Percentiles rank a stretch among this genome's conserved stretches.
Conservation (phyloP, 2,888 invertebrate species). For the Drosophila vallismaia region DNA sequence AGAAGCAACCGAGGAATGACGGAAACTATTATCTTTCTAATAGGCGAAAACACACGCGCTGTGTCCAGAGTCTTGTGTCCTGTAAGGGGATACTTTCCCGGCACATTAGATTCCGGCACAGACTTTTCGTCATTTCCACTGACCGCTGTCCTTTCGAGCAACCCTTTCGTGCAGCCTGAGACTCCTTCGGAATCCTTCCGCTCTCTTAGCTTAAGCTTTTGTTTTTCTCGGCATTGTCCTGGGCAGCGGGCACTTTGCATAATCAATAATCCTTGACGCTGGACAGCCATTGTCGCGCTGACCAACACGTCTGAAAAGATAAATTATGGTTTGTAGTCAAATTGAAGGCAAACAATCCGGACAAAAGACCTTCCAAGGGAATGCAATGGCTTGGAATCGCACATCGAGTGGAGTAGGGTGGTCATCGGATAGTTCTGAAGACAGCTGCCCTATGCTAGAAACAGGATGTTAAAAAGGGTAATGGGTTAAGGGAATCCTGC, state of each 20-base stretch:
- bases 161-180: slow-evolving; percentile 58
- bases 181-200: slow-evolving; percentile 43
- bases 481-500: slow-evolving; percentile 12
- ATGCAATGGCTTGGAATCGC: slow-evolving; percentile 35
- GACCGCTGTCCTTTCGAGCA: slow-evolving; percentile 53
- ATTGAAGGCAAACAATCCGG: slow-evolving; percentile 80
- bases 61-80: slow-evolving; percentile 30
- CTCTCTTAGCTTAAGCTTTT: slow-evolving; percentile 77
- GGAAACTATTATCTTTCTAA: slow-evolving; percentile 81
- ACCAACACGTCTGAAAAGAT: slow-evolving; percentile 81
- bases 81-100: slow-evolving; percentile 74
- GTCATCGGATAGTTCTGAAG: slow-evolving; percentile 48
- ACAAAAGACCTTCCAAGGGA: slow-evolving; percentile 45
- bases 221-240: slow-evolving; percentile 71
- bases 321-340: slow-evolving; percentile 84
- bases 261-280: slow-evolving; percentile 83
- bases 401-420: slow-evolving; percentile 34
- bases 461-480: slow-evolving; percentile 46
- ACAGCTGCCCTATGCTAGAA: slow-evolving; percentile 53
- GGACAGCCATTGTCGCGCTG: slow-evolving; percentile 77
- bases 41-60: slow-evolving; percentile 82
- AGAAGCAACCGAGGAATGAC: slow-evolving; percentile 70
- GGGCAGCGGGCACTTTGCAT: slow-evolving; percentile 79
- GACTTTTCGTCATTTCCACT: slow-evolving; percentile 61
- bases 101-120: slow-evolving; percentile 56